Base-by-base conservation (phyloP, 2,888 invertebrate genomes). In the Fabriciana adippe region DNA sequence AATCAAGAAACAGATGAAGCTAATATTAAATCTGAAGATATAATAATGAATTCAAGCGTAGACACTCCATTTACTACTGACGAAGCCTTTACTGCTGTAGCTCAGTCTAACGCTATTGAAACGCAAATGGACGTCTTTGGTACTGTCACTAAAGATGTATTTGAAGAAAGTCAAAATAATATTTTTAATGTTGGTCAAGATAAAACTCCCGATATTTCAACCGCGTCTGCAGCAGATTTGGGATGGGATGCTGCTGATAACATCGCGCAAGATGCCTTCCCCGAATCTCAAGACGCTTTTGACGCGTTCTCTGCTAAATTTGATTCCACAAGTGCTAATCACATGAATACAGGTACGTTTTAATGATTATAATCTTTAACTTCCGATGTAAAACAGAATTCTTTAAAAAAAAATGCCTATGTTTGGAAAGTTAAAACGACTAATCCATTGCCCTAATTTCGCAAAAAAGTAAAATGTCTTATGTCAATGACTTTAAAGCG, bases 271-370 rank as follows among this genome's bases (percentile, higher is more conserved):
- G 87, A 90, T 54, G 75, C 81, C 8, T 87, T 87, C 64, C 82
- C 88, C 2, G 83, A 85, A 64, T 83, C 89, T 1, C 86, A 89
- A 68, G 92, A 93, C 53, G 93, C 93, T 0, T 98, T 98, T 76
- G 98, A 98, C 84, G 97, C 97, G 0, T 98, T 98, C 78, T 95
- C 97, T 3, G 96, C 97, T 1, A 97, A 97, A 84, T 98, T 98
- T 79, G 97, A 97, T 75, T 95, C 94, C 50, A 95, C 95, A 6
- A 89, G 92, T 55, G 83, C 83, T 18, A 89, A 86, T 71, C 87
- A 85, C 51, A 76, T 84, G 70, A 85, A 85, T 57, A 78, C 83
- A 64, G 86, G 89, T 87, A 79, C 81, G 76, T 81, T 74, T 35
- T 55, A 26, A 15, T 54, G 13, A 54, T 16, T 11, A 4, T 18